Percentiles rank a stretch among this genome's conserved stretches.
Evolutionary conservation across 2,113 vertebrate species (phyloP).

Genomic region (Tinamus guttatus): DNA sequence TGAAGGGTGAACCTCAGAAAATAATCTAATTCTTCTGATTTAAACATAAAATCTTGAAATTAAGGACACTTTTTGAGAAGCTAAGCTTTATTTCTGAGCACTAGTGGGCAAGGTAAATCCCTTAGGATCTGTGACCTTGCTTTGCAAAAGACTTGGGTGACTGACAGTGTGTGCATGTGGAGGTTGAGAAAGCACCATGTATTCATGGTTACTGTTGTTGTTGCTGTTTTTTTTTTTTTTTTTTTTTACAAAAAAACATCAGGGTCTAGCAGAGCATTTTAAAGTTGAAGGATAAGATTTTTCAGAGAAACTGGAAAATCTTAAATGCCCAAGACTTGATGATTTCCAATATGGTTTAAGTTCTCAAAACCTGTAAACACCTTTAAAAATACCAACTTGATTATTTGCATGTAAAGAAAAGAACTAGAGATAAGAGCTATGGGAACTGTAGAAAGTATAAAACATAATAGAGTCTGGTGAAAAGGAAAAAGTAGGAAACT

Average conservation of each 20-base stretch:
- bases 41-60: not conserved
- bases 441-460: not conserved
- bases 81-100: not conserved
- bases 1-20: slow-evolving; percentile 1
- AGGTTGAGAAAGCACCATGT: not conserved
- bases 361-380: not conserved
- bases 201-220: not conserved
- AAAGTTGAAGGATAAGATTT: not conserved
- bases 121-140: not conserved
- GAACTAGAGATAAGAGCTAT: not conserved
- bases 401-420: not conserved
- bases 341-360: not conserved
- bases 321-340: not conserved
- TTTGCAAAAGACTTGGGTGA: not conserved
- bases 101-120: not conserved
- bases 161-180: not conserved
- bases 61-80: not conserved
- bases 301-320: not conserved
- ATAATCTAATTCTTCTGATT: not conserved
- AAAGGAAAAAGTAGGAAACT: not conserved
- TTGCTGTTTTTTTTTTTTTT: too few species aligned
- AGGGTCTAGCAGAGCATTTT: not conserved
- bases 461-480: not conserved
- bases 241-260: not conserved
- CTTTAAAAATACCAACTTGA: not conserved